Conservation (phyloP, 2,113 vertebrate species). For the Rattus rattus region DNA sequence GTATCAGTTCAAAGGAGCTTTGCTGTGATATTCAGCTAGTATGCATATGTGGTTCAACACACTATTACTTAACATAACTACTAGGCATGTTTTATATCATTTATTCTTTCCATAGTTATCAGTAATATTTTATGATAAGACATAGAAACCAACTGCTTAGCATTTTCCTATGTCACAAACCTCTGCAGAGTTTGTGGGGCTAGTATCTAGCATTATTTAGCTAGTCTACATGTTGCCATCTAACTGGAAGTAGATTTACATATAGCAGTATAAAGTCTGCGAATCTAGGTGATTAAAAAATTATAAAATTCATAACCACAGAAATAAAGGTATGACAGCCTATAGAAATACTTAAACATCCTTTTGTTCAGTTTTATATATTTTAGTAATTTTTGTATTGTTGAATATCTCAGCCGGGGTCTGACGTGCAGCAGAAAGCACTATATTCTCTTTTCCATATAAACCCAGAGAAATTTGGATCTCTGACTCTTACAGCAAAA, state of each 20-base stretch:
- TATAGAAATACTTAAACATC: neutral
- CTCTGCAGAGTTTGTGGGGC: neutral
- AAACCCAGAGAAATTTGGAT: neutral
- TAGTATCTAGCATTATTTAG: neutral
- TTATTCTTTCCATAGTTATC: neutral
- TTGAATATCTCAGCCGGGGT: neutral
- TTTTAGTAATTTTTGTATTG: neutral
- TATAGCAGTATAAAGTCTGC: accelerated
- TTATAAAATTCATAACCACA: neutral
- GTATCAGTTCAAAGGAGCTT: neutral
- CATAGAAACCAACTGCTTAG: neutral
- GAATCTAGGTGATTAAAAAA: neutral
- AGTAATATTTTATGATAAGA: neutral
- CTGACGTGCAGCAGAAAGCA: neutral
- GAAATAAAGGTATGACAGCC: neutral
- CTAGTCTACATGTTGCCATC: neutral
- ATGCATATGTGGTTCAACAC: neutral
- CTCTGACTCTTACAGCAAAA: neutral
- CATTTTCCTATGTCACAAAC: neutral
- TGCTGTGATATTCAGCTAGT: neutral
- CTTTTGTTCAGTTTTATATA: too few species aligned
- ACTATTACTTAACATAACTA: neutral
- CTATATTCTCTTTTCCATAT: neutral
- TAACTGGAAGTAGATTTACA: neutral
- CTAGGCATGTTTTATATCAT: neutral